These are phyloP conservation scores for Medauroidea extradentata DNA, from an alignment of 1,140 invertebrate species.

Conservation along the genomic window DNA sequence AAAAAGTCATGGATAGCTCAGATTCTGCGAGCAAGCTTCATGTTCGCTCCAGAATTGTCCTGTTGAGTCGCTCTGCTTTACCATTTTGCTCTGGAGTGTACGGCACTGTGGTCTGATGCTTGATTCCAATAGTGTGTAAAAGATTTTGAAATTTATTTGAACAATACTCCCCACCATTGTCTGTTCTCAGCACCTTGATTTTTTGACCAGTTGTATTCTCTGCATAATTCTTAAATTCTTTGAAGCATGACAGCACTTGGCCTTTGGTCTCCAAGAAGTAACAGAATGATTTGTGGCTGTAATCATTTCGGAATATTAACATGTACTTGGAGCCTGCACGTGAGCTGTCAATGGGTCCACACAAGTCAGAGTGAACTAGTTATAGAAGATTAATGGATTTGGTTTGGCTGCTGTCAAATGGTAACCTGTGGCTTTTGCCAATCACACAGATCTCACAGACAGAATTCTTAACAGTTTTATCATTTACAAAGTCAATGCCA, in stretches of 20 bases:
- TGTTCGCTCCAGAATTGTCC: slow-evolving; percentile 39
- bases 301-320: slow-evolving; percentile 8
- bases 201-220: slow-evolving; percentile 10
- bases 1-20: slow-evolving; percentile 32
- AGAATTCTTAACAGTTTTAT: no score
- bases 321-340: slow-evolving; percentile 7
- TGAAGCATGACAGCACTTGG: slow-evolving; percentile 1
- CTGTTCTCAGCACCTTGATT: slow-evolving; percentile 15
- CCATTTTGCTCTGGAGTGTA: slow-evolving; percentile 43
- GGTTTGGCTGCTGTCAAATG: no score
- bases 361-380: slow-evolving; percentile 33
- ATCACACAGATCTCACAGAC: no score
- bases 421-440: no score
- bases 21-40: slow-evolving; percentile 37
- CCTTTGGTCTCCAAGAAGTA: background rate
- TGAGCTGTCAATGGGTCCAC: slow-evolving; percentile 30
- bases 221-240: slow-evolving; percentile 9
- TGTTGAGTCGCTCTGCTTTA: slow-evolving; percentile 39
- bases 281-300: slow-evolving; percentile 6
- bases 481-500: no score
- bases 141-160: background rate
- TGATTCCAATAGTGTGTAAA: slow-evolving; percentile 24
- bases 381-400: slow-evolving; percentile 10
- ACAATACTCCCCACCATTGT: slow-evolving; percentile 18
- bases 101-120: slow-evolving; percentile 27